Base-by-base conservation (phyloP, 2,113 vertebrate genomes). In the Balaenoptera acutorostrata region DNA sequence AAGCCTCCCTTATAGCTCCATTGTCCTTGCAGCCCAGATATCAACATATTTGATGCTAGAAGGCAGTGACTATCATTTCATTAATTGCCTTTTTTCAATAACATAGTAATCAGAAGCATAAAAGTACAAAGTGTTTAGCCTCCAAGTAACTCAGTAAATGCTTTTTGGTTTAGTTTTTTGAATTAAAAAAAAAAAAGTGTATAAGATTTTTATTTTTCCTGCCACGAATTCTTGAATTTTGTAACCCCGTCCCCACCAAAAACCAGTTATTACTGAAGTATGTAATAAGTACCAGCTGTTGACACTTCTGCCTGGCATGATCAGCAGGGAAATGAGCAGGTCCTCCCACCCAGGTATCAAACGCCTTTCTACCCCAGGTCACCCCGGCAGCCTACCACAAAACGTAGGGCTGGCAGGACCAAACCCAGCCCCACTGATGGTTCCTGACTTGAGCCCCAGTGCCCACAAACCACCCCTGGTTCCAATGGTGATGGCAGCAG, bases 311-410 rank as follows among this genome's bases (percentile, higher is more conserved):
- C 61, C 75, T 64, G 55, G 11, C 33, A 61, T 93, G 52, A 69
- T 80, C 6, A 17, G 31, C 57, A 82, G 57, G 5, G 46, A 89
- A 61, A 66, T 89, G 27, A 95, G 18, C 11, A 46, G 15, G 23
- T 41, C 80, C 68, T 33, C 7, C 52, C 36, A 66, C 44, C 41
- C 46, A 64, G 44, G 15, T 55, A 83, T 33, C n/a, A 33, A 69
- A 99, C 99, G 94, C 99, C 98, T 9, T 99, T 99, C 95, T 99
- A 99, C 29, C 99, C 99, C 63, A 98, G 98, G 4, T 98, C 98
- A 5, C 97, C 97, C 6, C 87, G 97, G 5, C 98, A 98, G 33
- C 98, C 97, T 64, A 96, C 96, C 91, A 90, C 95, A 36, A 88
- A 98, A 96, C 78, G 97, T 80, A 94, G 97, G 88, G 97, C 97